A percentile compares a stretch with the other conserved stretches of the same genome.
Conservation (phyloP, 2,888 invertebrate genomes). For the Polyploca ridens region DNA sequence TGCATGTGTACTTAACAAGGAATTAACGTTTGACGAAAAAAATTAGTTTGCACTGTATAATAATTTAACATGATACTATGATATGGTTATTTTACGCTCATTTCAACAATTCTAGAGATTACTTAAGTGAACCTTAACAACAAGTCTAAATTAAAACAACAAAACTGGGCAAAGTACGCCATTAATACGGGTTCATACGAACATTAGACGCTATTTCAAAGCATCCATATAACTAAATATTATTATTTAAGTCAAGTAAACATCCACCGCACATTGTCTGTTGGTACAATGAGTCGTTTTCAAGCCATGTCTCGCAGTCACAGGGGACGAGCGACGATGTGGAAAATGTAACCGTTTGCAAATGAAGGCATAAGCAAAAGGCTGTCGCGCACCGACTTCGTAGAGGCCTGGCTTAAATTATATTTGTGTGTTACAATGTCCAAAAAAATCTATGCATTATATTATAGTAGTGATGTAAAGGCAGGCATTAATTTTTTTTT, state of each 20-base stretch:
- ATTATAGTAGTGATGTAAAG: no score
- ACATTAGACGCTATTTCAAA: slow-evolving; percentile 20
- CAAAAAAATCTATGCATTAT: not conserved
- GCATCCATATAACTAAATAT: slow-evolving; percentile 17
- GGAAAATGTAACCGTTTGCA: slow-evolving; percentile 44
- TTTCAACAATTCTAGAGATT: no score
- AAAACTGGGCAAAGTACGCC: not conserved
- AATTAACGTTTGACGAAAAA: not conserved
- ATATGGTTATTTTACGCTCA: no score
- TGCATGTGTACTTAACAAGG: not conserved
- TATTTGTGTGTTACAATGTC: not conserved
- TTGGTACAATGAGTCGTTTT: slow-evolving; percentile 25
- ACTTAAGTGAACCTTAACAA: no score
- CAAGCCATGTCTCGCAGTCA: slow-evolving; percentile 14
- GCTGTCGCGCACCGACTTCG: slow-evolving; percentile 35
- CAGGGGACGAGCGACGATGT: slow-evolving; percentile 30
- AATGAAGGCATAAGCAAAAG: slow-evolving; percentile 45
- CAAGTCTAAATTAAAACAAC: no score
- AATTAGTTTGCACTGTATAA: not conserved
- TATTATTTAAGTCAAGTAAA: slow-evolving; percentile 18
- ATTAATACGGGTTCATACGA: not conserved
- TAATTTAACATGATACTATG: no score
- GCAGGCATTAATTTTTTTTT: no score
- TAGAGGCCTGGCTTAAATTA: slow-evolving; percentile 1
- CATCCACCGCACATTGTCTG: slow-evolving; percentile 26